These are phyloP conservation scores for Syrmaticus mikado DNA, from an alignment of 2,113 vertebrate genomes.

Conservation along the genomic window DNA sequence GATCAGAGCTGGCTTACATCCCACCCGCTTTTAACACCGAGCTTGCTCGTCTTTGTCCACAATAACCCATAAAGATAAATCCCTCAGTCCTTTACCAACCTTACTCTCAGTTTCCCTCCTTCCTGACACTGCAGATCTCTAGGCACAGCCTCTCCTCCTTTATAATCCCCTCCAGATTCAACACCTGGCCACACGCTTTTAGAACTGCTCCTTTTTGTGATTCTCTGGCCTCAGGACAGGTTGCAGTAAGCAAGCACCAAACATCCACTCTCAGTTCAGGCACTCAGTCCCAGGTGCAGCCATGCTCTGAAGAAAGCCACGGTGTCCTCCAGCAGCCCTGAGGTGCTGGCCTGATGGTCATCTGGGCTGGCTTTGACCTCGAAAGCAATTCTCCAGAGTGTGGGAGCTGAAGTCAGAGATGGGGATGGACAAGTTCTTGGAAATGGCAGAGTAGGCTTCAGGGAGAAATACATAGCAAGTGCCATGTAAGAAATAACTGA, in stretches of 20 bases:
- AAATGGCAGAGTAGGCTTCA: background rate
- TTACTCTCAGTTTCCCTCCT: conserved; percentile 59
- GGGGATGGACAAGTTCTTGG: background rate
- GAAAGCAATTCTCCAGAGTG: background rate
- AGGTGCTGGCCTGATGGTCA: background rate
- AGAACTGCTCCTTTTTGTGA: background rate
- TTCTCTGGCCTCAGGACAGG: background rate
- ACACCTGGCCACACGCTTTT: background rate
- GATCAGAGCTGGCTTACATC: conserved; percentile 73
- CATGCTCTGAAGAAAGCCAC: accelerated
- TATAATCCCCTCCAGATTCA: conserved; percentile 23
- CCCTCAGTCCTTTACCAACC: conserved; percentile 34
- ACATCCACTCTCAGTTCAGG: background rate
- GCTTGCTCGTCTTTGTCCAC: conserved; percentile 24
- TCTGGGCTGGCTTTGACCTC: background rate
- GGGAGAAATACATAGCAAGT: background rate
- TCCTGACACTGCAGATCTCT: conserved; percentile 1
- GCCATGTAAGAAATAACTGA: background rate
- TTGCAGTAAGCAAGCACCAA: background rate
- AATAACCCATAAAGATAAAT: conserved; percentile 67
- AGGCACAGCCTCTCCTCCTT: background rate
- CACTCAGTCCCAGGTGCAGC: background rate
- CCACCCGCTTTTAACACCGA: conserved; percentile 59
- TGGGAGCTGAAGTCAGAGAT: background rate
- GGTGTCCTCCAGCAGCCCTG: background rate